Conservation (phyloP, 2,888 invertebrate genomes). For the Ernsta delagoae region DNA sequence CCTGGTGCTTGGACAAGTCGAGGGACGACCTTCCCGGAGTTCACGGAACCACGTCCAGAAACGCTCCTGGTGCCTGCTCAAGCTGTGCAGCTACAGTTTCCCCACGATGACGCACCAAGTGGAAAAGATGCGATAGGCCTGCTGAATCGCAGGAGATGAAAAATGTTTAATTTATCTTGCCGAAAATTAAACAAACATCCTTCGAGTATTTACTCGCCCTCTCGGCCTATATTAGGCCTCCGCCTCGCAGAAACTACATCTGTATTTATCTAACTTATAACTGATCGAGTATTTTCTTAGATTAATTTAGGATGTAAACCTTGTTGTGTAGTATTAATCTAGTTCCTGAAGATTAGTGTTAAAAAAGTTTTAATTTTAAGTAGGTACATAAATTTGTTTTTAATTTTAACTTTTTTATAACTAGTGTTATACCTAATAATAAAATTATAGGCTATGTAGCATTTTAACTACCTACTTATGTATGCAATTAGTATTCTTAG, state of each 20-base stretch:
- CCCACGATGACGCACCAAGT: constrained; percentile 51
- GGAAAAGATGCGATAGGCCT: constrained; percentile 41
- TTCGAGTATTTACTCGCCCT: constrained; percentile 47
- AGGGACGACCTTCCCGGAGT: constrained; percentile 55
- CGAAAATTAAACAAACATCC: constrained; percentile 9
- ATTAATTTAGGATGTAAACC: constrained; percentile 8
- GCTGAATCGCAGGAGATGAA: background rate
- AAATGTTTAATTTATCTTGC: constrained; percentile 18
- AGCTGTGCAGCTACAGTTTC: constrained; percentile 65
- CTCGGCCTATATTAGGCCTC: constrained; percentile 65
- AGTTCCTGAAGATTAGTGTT: background rate
- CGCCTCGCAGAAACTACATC: constrained; percentile 67
- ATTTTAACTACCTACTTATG: too few relatives aligned
- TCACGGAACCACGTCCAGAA: constrained; percentile 52
- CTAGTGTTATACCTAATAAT: too few relatives aligned
- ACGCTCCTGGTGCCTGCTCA: constrained; percentile 64
- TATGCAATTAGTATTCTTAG: too few relatives aligned
- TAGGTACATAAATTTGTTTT: too few relatives aligned
- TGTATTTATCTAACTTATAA: constrained; percentile 55
- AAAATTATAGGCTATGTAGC: too few relatives aligned
- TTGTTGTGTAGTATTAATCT: constrained; percentile 19
- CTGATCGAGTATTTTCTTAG: constrained; percentile 25
- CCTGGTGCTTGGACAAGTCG: constrained; percentile 49
- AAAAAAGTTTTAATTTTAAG: too few relatives aligned
- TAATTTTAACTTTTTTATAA: too few relatives aligned